Evolutionary conservation across 2,888 invertebrate genomes (phyloP).

Genomic region (Nemotelus nigrinus): DNA sequence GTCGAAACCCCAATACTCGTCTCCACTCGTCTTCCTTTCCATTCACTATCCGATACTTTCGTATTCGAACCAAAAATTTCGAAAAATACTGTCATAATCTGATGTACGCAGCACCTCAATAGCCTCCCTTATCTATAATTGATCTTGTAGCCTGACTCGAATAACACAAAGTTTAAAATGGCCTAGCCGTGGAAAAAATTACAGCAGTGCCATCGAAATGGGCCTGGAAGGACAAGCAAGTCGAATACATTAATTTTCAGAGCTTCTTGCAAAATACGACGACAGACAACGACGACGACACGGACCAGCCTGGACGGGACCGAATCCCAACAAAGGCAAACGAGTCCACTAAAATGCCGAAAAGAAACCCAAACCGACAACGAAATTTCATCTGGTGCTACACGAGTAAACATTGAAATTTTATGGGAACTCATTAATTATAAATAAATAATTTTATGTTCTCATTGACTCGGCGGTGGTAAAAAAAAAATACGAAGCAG

Average conservation of each 20-base stretch:
- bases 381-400: slow-evolving; percentile 33
- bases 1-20: background rate
- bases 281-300: background rate
- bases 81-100: slow-evolving; percentile 39
- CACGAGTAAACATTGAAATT: slow-evolving; percentile 43
- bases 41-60: background rate
- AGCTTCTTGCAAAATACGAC: background rate
- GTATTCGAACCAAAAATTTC: slow-evolving; percentile 9
- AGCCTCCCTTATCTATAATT: slow-evolving; percentile 42
- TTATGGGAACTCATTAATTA: slow-evolving; percentile 45
- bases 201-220: background rate
- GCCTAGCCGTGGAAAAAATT: slow-evolving; percentile 33
- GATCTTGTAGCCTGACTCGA: slow-evolving; percentile 37
- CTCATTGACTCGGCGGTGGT: slow-evolving; percentile 31
- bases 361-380: background rate
- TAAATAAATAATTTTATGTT: slow-evolving; percentile 46
- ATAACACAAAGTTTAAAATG: slow-evolving; percentile 29
- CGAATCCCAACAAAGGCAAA: background rate
- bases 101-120: slow-evolving; percentile 44
- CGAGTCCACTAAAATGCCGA: background rate
- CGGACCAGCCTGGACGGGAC: background rate
- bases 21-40: background rate
- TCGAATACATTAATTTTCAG: too few species aligned
- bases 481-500: background rate
- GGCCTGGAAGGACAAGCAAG: background rate